phyloP scores from a whole-genome alignment of 1,140 invertebrate genomes.

The Coptotermes formosanus region DNA sequence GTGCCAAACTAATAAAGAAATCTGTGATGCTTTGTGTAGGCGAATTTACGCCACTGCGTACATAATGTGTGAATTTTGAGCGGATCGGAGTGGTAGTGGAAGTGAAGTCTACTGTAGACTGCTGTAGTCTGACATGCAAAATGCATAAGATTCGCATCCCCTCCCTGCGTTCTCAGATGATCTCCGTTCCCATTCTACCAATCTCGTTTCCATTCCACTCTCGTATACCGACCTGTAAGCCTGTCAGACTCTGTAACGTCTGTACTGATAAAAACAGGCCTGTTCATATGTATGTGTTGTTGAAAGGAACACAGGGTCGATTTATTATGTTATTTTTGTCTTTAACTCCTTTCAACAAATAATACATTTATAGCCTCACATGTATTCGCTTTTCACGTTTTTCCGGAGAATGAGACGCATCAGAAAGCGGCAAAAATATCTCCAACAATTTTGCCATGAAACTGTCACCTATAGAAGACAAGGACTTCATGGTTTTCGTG shows the following conservation, averaged over 20 bases:
- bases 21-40: neutral
- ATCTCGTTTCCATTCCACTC: neutral
- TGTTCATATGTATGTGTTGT: neutral
- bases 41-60: neutral
- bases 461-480: too few relatives aligned
- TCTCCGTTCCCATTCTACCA: neutral
- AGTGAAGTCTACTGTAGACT: neutral
- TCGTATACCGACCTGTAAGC: neutral
- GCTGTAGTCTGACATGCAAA: neutral
- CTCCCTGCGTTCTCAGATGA: neutral
- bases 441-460: too few relatives aligned
- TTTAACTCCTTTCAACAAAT: neutral
- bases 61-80: neutral
- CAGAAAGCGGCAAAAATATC: too few relatives aligned
- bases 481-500: too few relatives aligned
- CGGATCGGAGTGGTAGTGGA: neutral
- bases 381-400: neutral
- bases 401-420: too few relatives aligned
- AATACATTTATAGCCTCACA: neutral
- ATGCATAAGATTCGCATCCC: constrained; percentile 9
- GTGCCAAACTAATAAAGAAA: neutral
- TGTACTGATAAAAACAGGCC: neutral
- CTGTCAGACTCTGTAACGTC: neutral
- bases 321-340: neutral
- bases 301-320: neutral